These are phyloP conservation scores for Garrulus glandarius DNA, from an alignment of 2,797 vertebrate genomes.

Conservation along the genomic window DNA sequence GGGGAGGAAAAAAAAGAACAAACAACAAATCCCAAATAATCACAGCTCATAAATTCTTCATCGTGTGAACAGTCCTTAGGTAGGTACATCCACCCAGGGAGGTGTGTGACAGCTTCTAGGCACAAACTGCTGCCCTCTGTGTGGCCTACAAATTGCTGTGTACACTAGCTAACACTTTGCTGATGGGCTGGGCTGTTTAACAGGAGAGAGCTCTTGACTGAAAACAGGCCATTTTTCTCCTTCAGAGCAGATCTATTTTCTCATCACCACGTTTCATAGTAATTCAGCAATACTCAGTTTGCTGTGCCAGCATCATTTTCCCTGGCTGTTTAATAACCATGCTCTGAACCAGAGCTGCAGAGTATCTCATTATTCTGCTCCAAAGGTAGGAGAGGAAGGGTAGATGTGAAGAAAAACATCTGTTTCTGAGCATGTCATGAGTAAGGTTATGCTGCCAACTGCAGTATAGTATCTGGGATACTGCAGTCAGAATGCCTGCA, in stretches of 20 bases:
- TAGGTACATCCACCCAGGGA: neutral
- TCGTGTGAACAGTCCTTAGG: neutral
- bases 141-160: constrained; percentile 14
- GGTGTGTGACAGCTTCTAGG: constrained; percentile 2
- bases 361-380: constrained; percentile 50
- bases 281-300: constrained; percentile 28
- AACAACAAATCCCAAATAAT: constrained; percentile 19
- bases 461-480: neutral
- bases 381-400: constrained; percentile 24
- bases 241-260: constrained; percentile 49
- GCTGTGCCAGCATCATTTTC: constrained; percentile 32
- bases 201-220: constrained; percentile 22
- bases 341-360: constrained; percentile 3
- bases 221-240: constrained; percentile 32
- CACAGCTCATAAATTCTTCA: constrained; percentile 23
- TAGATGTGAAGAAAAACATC: constrained; percentile 28
- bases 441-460: constrained; percentile 62
- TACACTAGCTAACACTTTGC: neutral
- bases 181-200: constrained; percentile 28
- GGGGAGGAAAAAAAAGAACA: rapidly evolving
- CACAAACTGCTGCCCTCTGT: constrained; percentile 15
- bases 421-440: constrained; percentile 24
- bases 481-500: constrained; percentile 20
- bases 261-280: constrained; percentile 5
- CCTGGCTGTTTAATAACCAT: constrained; percentile 53